These are phyloP conservation scores for Colletes gigas DNA, from an alignment of 1,140 invertebrate species.

Conservation along the genomic window DNA sequence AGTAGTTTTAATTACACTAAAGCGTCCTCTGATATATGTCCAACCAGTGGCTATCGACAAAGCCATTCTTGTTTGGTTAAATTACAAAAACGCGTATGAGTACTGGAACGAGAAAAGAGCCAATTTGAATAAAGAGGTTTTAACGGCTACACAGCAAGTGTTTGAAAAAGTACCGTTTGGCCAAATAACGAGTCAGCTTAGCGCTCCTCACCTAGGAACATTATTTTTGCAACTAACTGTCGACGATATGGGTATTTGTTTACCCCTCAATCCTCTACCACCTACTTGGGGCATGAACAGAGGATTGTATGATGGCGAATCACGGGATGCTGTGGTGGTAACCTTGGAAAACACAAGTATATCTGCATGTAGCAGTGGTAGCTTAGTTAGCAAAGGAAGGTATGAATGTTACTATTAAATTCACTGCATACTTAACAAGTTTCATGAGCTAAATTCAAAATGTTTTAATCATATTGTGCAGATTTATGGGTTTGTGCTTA, in stretches of 20 bases:
- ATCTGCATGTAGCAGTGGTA: slow-evolving; percentile 90
- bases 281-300: slow-evolving; percentile 85
- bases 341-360: slow-evolving; percentile 97
- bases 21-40: slow-evolving; percentile 95
- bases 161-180: slow-evolving; percentile 89
- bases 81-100: slow-evolving; percentile 99
- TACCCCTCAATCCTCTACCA: slow-evolving; percentile 93
- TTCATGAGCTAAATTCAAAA: slow-evolving; percentile 12
- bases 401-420: slow-evolving; percentile 39
- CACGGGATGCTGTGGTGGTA: slow-evolving; percentile 94
- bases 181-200: slow-evolving; percentile 88
- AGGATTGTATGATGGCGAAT: slow-evolving; percentile 88
- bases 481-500: slow-evolving; percentile 94
- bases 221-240: slow-evolving; percentile 97
- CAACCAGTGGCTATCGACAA: slow-evolving; percentile 98
- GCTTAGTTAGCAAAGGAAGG: slow-evolving; percentile 88
- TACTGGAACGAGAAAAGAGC: slow-evolving; percentile 98
- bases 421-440: background rate
- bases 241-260: slow-evolving; percentile 97
- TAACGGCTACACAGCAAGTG: slow-evolving; percentile 90
- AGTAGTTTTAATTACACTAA: slow-evolving; percentile 95
- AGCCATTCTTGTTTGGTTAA: slow-evolving; percentile 98
- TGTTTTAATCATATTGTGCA: slow-evolving; percentile 60
- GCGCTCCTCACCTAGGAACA: slow-evolving; percentile 90
- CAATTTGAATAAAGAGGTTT: slow-evolving; percentile 92